These are phyloP conservation scores for Drosophila melanica DNA, from an alignment of 1,140 invertebrate genomes.

Conservation along the genomic window DNA sequence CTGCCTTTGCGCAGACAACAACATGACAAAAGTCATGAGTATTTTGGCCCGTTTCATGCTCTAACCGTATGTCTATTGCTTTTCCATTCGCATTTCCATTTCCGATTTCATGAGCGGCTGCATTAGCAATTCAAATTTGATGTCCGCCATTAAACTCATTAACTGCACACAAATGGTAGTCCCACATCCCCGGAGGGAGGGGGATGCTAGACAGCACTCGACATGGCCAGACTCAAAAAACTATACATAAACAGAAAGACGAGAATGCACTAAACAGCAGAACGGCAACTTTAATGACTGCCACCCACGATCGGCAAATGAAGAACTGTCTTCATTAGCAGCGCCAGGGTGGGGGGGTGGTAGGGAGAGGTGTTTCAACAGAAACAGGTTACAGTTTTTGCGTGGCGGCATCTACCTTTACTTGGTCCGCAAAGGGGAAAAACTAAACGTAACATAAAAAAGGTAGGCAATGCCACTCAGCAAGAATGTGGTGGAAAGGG, in stretches of 20 bases:
- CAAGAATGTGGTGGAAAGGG: not conserved
- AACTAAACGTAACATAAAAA: slow-evolving; percentile 61
- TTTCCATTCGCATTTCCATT: slow-evolving; percentile 59
- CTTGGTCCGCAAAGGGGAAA: slow-evolving; percentile 12
- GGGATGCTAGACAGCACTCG: slow-evolving; percentile 32
- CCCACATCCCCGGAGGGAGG: slow-evolving; percentile 5
- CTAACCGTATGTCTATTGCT: slow-evolving; percentile 31
- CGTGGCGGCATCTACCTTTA: slow-evolving; percentile 18
- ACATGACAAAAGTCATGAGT: slow-evolving; percentile 66
- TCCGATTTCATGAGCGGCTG: slow-evolving; percentile 67
- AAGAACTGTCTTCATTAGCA: slow-evolving; percentile 77
- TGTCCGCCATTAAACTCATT: slow-evolving; percentile 79
- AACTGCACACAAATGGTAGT: slow-evolving; percentile 68
- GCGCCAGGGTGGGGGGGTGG: not conserved
- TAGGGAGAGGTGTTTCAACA: not conserved
- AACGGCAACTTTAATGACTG: slow-evolving; percentile 51
- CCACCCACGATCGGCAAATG: slow-evolving; percentile 69
- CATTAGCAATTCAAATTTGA: slow-evolving; percentile 82
- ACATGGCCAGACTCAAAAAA: slow-evolving; percentile 32
- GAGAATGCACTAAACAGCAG: slow-evolving; percentile 17
- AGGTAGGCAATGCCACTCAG: slow-evolving; percentile 35
- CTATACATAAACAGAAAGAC: slow-evolving; percentile 27
- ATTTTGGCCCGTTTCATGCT: not conserved
- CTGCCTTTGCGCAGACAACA: not conserved
- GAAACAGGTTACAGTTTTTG: slow-evolving; percentile 35